Evolutionary conservation across 2,888 invertebrate species (phyloP).

Genomic region (Eristalinus aeneus): DNA sequence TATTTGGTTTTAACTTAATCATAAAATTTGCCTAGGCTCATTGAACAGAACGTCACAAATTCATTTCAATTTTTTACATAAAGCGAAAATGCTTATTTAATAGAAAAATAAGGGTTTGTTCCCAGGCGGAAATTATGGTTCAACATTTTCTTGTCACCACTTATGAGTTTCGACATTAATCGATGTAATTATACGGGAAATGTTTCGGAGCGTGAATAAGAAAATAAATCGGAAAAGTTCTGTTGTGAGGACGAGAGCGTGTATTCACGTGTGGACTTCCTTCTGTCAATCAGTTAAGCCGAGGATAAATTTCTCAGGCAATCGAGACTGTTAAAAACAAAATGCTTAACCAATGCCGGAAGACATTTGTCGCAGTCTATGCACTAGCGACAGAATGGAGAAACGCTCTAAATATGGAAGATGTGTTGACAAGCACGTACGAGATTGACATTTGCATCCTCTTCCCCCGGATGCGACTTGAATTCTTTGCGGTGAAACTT

Average conservation of each 20-base stretch:
- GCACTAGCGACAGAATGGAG: no score
- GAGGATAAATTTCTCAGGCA: not conserved
- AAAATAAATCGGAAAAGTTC: not conserved
- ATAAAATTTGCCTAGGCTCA: no score
- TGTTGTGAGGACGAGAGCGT: not conserved
- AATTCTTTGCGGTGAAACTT: not conserved
- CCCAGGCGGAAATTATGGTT: not conserved
- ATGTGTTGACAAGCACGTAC: not conserved
- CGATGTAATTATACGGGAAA: not conserved
- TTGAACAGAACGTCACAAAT: no score
- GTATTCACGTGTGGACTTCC: not conserved
- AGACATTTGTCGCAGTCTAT: not conserved
- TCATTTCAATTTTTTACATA: conserved; percentile 1
- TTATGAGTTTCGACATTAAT: not conserved
- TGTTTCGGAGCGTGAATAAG: not conserved
- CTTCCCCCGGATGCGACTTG: not conserved
- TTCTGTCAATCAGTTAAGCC: not conserved
- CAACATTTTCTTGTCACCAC: not conserved
- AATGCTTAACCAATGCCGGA: no score
- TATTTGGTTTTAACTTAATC: no score
- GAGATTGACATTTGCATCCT: not conserved
- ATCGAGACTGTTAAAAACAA: not conserved
- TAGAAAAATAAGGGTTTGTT: not conserved
- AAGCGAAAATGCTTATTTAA: no score
- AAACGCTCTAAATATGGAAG: not conserved